Conservation (phyloP, 2,113 vertebrate species). For the Colaptes auratus region DNA sequence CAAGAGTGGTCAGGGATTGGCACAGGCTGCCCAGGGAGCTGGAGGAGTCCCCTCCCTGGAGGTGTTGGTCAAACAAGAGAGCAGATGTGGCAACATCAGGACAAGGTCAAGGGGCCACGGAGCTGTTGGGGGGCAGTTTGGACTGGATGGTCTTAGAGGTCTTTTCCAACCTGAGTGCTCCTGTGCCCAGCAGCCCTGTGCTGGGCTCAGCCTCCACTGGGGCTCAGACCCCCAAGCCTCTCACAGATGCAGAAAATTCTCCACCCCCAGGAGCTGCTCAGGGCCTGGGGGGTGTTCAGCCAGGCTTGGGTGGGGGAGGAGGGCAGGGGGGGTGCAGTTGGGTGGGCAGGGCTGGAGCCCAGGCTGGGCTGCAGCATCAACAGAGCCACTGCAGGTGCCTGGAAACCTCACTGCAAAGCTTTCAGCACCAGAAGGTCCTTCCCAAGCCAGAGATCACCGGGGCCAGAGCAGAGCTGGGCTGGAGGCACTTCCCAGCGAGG, state of each 20-base stretch:
- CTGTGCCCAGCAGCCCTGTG: accelerated
- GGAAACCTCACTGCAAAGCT: background rate
- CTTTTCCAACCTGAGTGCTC: no score
- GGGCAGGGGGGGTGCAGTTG: accelerated
- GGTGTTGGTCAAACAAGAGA: no score
- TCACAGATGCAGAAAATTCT: background rate
- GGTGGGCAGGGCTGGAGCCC: background rate
- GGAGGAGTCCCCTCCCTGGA: no score
- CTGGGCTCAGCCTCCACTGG: background rate
- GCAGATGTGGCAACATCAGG: no score
- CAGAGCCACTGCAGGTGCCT: background rate
- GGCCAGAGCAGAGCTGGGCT: background rate
- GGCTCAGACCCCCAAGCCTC: background rate
- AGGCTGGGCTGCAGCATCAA: background rate
- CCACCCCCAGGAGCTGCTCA: background rate
- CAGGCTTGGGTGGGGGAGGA: background rate
- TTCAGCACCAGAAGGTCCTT: background rate
- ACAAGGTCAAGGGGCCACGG: no score
- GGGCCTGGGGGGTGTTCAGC: background rate
- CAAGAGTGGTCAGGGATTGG: no score
- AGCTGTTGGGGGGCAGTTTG: no score
- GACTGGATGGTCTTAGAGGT: no score
- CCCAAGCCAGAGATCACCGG: background rate
- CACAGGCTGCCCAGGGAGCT: no score
- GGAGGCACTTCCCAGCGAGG: accelerated